These are phyloP conservation scores for Ichneumoninae sp. DNA, from an alignment of 2,888 invertebrate species.

Conservation along the genomic window DNA sequence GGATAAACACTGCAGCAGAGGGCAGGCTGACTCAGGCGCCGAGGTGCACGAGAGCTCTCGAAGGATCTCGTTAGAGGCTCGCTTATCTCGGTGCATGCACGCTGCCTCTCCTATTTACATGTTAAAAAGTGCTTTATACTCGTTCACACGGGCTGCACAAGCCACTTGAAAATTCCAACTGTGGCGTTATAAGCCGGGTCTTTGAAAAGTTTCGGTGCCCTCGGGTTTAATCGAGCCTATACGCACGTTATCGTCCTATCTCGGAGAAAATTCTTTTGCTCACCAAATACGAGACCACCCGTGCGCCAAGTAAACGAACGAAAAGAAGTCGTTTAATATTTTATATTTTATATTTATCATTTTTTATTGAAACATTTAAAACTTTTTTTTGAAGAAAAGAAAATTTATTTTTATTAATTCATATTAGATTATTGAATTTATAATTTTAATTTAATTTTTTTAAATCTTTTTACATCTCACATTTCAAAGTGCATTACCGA, in stretches of 20 bases:
- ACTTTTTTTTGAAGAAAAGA: not conserved
- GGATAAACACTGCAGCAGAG: not conserved
- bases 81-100: slow-evolving; percentile 28
- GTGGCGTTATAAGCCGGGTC: not conserved
- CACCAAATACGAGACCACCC: too few species aligned
- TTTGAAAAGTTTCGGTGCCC: not conserved
- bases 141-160: not conserved
- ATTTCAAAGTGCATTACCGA: too few species aligned
- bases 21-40: slow-evolving; percentile 26
- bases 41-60: slow-evolving; percentile 9
- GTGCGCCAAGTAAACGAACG: too few species aligned
- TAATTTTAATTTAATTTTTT: too few species aligned
- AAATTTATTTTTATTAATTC: not conserved
- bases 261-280: not conserved
- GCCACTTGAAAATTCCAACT: slow-evolving; percentile 5
- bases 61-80: slow-evolving; percentile 20
- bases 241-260: not conserved
- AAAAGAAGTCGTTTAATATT: too few species aligned
- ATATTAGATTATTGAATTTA: not conserved
- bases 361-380: too few species aligned
- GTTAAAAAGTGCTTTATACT: slow-evolving; percentile 18
- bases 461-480: too few species aligned
- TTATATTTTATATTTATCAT: too few species aligned
- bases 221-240: not conserved
- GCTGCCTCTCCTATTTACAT: slow-evolving; percentile 24